A percentile compares a stretch with the other conserved stretches of the same genome.
Evolutionary conservation across 2,113 vertebrate species (phyloP).

Genomic region (Corythornis vintsioides): DNA sequence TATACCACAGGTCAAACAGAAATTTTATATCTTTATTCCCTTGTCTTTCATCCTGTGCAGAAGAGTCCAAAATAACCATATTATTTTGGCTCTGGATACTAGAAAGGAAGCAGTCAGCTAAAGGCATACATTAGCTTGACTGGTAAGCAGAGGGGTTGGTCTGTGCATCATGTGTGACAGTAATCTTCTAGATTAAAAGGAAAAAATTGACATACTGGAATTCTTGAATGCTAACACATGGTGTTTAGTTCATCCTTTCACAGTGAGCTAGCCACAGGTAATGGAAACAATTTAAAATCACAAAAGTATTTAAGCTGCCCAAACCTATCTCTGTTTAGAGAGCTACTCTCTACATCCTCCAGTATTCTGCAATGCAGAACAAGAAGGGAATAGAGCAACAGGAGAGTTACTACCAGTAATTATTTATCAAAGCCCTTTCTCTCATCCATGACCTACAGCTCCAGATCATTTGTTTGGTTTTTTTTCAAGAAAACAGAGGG

Average conservation of each 20-base stretch:
- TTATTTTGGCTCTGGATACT: not conserved
- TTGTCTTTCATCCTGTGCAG: not conserved
- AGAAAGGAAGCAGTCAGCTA: not conserved
- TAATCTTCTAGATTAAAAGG: not conserved
- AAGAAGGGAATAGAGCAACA: not conserved
- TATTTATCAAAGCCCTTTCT: slow-evolving; percentile 11
- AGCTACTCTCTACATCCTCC: not conserved
- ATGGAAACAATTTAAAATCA: not conserved
- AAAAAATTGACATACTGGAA: not conserved
- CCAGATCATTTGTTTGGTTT: not conserved
- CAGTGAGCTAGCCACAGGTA: not conserved
- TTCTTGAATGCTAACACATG: not conserved
- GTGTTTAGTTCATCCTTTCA: not conserved
- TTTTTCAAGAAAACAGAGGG: slow-evolving; percentile 5
- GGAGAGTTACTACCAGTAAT: not conserved
- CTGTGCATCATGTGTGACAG: not conserved
- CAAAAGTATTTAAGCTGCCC: not conserved
- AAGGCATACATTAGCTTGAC: not conserved
- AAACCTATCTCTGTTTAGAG: not conserved
- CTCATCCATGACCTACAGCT: not conserved
- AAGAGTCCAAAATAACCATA: not conserved
- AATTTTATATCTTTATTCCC: not conserved
- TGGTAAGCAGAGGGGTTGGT: not conserved
- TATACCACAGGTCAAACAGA: not conserved
- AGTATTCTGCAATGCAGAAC: not conserved